Evolutionary conservation across 2,888 invertebrate genomes (phyloP), one percentile per base, ranked within the genome.

Genomic region (Cylloceria caligata): DNA sequence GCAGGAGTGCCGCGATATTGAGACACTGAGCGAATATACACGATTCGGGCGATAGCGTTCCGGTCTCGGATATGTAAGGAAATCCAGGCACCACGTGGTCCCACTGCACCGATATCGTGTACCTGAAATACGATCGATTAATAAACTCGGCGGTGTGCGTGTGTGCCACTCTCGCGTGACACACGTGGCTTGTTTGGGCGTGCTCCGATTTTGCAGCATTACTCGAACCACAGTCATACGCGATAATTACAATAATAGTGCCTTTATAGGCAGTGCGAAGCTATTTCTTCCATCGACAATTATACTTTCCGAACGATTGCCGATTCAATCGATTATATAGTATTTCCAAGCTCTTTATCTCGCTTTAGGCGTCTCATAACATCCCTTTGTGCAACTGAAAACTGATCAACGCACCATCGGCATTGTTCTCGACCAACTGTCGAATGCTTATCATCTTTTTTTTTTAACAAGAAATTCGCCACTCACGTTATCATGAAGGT

Each of bases 1-100:
- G 88, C 42, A 94, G 87, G 62, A 94, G 89, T 27, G 94, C 94
- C 13, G 94, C 93, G 27, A 95, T 90, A 88, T 95, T 95, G 11
- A 95, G 90, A 62, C 94, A 92, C 88, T 95, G 94, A 9, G 94
- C 94, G 91, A 96, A 96, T 83, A 95, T 93, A 89, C 95, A 95
- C 85, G 95, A 95, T 89, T 95, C 95, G 9, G 95, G 95, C 5
- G 94, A 93, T 74, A 93, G 89, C 0, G 95, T 93, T 13, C 95
- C 95, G 11, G 95, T 94, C 87, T 94, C 94, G 73, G 95, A 95
- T 86, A 95, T 95, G 88, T 94, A 95, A 0, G 95, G 94, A 85
- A 94, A 93, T 77, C 93, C 90, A 27, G 94, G 93, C 72, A 93
- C 93, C 16, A 94, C 94, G 88, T 94, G 94, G 57, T 93, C 92